Percentiles rank a stretch among this genome's conserved stretches.
Evolutionary conservation across 2,888 invertebrate genomes (phyloP).

Genomic region (Torymus texanus): DNA sequence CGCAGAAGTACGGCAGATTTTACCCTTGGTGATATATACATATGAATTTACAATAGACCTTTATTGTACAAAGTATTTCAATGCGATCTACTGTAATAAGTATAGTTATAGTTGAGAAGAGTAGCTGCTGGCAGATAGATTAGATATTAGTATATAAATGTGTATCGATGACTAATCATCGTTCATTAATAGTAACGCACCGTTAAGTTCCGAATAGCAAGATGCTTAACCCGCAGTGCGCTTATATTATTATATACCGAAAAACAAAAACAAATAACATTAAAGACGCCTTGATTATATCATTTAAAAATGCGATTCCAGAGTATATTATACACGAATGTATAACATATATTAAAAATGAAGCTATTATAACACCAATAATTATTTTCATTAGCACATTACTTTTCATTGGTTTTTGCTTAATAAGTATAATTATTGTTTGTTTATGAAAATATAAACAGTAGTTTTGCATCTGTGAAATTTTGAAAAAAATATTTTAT

Average conservation of each 20-base stretch:
- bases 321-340: conserved; percentile 38
- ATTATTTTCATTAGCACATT: conserved; percentile 38
- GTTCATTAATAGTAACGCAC: conserved; percentile 28
- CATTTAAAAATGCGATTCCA: conserved; percentile 54
- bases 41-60: conserved; percentile 32
- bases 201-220: conserved; percentile 37
- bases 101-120: conserved; percentile 48
- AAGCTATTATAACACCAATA: conserved; percentile 42
- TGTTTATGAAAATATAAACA: conserved; percentile 2
- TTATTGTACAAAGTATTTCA: conserved; percentile 56
- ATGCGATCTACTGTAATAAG: conserved; percentile 44
- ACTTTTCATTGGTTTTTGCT: conserved; percentile 39
- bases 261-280: conserved; percentile 26
- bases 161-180: conserved; percentile 50
- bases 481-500: neutral
- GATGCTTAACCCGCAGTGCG: conserved; percentile 31
- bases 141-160: conserved; percentile 50
- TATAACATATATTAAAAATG: conserved; percentile 49
- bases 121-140: conserved; percentile 54
- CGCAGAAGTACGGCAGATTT: conserved; percentile 24
- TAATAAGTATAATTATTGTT: conserved; percentile 41
- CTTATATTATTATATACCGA: conserved; percentile 26
- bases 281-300: conserved; percentile 46
- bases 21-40: conserved; percentile 48
- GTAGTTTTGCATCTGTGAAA: conserved; percentile 1